These are phyloP conservation scores for Deroptyus accipitrinus DNA, from an alignment of 2,113 vertebrate species.

Conservation along the genomic window DNA sequence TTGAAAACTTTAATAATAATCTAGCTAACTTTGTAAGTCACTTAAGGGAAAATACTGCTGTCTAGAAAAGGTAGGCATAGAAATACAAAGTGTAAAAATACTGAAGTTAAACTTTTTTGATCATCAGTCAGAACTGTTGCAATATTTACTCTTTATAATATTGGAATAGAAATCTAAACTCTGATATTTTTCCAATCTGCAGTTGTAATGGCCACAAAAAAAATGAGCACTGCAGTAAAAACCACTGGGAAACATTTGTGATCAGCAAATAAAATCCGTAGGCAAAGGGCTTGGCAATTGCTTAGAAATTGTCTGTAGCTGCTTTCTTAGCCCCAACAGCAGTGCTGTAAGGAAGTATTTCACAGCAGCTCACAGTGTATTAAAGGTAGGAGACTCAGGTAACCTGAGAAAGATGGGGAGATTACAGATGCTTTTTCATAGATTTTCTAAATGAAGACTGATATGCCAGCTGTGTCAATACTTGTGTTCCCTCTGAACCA, in stretches of 20 bases:
- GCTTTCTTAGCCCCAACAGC: not conserved
- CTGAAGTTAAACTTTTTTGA: not conserved
- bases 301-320: not conserved
- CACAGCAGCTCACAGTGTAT: not conserved
- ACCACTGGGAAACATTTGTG: not conserved
- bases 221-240: not conserved
- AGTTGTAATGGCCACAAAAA: accelerated
- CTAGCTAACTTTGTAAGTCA: not conserved
- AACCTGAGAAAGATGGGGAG: not conserved
- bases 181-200: not conserved
- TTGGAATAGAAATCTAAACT: not conserved
- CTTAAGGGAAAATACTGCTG: not conserved
- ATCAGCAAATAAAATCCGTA: not conserved
- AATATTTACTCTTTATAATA: not conserved
- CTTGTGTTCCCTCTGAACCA: not conserved
- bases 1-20: not conserved
- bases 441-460: not conserved
- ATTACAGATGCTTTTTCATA: not conserved
- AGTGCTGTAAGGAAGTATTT: not conserved
- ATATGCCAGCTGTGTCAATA: not conserved
- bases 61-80: not conserved
- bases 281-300: not conserved
- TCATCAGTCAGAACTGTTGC: not conserved
- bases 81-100: not conserved
- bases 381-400: not conserved